A percentile compares a stretch with the other conserved stretches of the same genome.
phyloP scores from a whole-genome alignment of 2,888 invertebrate genomes.

The Eupithecia inturbata region DNA sequence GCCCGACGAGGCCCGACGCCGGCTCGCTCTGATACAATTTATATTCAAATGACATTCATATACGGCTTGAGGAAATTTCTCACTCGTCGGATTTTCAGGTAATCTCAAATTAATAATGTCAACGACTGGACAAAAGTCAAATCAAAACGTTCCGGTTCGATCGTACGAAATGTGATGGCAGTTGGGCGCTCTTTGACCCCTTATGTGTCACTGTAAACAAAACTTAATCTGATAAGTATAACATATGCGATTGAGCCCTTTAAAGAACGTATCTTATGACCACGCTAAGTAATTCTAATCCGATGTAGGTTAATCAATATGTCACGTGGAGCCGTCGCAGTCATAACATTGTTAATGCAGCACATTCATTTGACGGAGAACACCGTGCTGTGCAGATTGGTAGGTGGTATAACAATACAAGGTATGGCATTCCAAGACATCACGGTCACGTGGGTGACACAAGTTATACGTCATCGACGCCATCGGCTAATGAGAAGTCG shows the following conservation, averaged over 20 bases:
- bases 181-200: constrained; percentile 52
- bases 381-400: constrained; percentile 65
- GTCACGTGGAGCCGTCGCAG: constrained; percentile 51
- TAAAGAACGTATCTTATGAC: constrained; percentile 42
- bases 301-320: constrained; percentile 49
- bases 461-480: too few relatives aligned
- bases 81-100: constrained; percentile 80
- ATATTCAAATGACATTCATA: constrained; percentile 83
- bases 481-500: too few relatives aligned
- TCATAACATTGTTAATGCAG: constrained; percentile 53
- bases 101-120: constrained; percentile 79
- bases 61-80: constrained; percentile 77
- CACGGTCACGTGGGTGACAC: too few relatives aligned
- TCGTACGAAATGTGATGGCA: constrained; percentile 49
- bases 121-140: constrained; percentile 60
- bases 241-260: constrained; percentile 45
- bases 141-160: constrained; percentile 58
- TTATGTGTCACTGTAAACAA: constrained; percentile 47
- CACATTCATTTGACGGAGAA: constrained; percentile 61
- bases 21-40: constrained; percentile 74
- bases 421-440: too few relatives aligned
- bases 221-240: constrained; percentile 48
- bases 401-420: too few relatives aligned
- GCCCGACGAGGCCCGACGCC: constrained; percentile 53
- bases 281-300: constrained; percentile 44